A percentile compares a stretch with the other conserved stretches of the same genome.
Evolutionary conservation across 2,888 invertebrate genomes (phyloP).

Genomic region (Habrosyne pyritoides): DNA sequence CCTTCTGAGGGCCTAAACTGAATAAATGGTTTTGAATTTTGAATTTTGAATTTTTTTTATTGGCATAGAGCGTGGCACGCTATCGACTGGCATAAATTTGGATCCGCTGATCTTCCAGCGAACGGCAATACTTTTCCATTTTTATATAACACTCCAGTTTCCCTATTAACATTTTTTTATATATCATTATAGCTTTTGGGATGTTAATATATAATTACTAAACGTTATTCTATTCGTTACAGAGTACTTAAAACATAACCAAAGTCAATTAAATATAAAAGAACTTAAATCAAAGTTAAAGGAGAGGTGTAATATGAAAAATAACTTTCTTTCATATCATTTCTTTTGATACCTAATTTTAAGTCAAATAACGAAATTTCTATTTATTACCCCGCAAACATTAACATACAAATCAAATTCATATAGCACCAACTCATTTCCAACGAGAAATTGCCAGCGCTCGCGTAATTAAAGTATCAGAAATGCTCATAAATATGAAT

Average conservation of each 20-base stretch:
- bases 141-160: too few relatives aligned
- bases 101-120: too few relatives aligned
- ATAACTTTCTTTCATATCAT: not conserved
- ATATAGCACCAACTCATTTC: not conserved
- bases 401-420: not conserved
- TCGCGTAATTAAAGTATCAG: slow-evolving; percentile 1
- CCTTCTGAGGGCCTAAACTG: too few relatives aligned
- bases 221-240: not conserved
- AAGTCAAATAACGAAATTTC: not conserved
- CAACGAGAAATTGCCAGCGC: slow-evolving; percentile 1
- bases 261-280: not conserved
- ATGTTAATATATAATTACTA: not conserved
- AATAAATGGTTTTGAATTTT: too few relatives aligned
- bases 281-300: not conserved
- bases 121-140: too few relatives aligned
- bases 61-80: too few relatives aligned
- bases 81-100: too few relatives aligned
- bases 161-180: too few relatives aligned
- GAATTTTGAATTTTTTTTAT: too few relatives aligned
- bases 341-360: not conserved
- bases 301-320: not conserved
- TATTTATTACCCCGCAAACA: not conserved
- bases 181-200: too few relatives aligned
- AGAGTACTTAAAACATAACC: not conserved
- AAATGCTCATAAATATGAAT: slow-evolving; percentile 15